Evolutionary conservation across 2,888 invertebrate genomes (phyloP), one percentile per base, ranked within the genome.

Genomic region (Vandiemenella viatica): DNA sequence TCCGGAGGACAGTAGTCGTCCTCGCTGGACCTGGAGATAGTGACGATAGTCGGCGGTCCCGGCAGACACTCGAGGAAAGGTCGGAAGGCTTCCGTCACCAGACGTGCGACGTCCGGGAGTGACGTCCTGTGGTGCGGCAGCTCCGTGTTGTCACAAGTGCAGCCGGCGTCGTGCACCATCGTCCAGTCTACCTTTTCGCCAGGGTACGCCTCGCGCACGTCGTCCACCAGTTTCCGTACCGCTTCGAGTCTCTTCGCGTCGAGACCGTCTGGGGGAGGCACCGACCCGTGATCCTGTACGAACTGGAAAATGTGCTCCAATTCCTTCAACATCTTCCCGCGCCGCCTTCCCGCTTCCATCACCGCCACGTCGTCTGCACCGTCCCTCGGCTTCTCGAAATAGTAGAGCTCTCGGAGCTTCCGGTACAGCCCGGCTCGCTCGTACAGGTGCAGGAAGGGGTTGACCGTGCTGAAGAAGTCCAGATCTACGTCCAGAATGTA

Each of bases 1-100:
- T 84, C 76, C 15, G 75, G 68, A 0, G 92, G 92, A 59, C 91
- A 91, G 62, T 92, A 93, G 55, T 89, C 90, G 62, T 93, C 92
- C 38, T 80, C 77, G 45, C 86, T 82, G 0, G 91, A 92, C 59
- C 90, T 67, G 59, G 44, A 57, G 5, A 32, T 32, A 4, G 32
- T 32, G 32, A 32, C 32, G 32, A 32, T 32, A n/a, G 32, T 32
- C 2, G 32, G 32, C 2, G 32, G 32, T 32, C 66, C 65, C 1
- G 82, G 76, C n/a, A 80, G 60, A 45, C 67, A 61, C 46, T 71
- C 64, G 56, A 85, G 63, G 59, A 88, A 67, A 16, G 68, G 65
- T 60, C 73, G 65, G 60, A 87, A 71, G 8, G 74, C 69, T 50
- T 66, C 60, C 13, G 69, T 66, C 53, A 87, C 69, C 64, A 83